Evolutionary conservation across 2,113 vertebrate genomes (phyloP), one percentile per base, ranked within the genome.

Genomic region (Megalops atlanticus): DNA sequence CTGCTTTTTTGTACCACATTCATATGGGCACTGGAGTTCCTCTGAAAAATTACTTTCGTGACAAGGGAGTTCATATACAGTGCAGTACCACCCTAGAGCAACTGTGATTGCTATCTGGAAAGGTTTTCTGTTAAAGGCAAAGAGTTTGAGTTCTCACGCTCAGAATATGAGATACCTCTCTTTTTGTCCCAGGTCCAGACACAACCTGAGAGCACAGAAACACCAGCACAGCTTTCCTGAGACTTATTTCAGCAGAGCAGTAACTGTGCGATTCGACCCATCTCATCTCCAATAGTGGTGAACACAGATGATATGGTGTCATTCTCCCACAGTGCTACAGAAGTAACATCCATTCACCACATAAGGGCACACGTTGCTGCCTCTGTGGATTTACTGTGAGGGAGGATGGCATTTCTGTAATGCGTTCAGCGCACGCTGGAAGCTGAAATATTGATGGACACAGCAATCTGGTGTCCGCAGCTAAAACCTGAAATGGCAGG

Each of bases 381-480:
- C 24, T 27, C 12, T 64, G 58, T 2, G 58, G n/a, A 15, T 49
- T n/a, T 11, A 24, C 58, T 64, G 8, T 64, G 24, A 64, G 31
- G 58, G 58, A 64, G 31, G 58, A 24, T 27, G n/a, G 58, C 24
- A 31, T 21, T 64, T 64, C n/a, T 31, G 58, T 64, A 64, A 64
- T 31, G 58, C 58, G 24, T 64, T 64, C 12, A n/a, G 58, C 11
- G n/a, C 58, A 11, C 52, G 52, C 52, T 3, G 52, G 3, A 14
- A 27, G 14, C 69, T 71, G 69, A 71, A 71, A 71, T 71, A 71
- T 36, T 71, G 69, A 71, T 71, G 69, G 31, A 38, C 69, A 1
- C 14, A 16, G 64, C 64, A 69, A 69, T 69, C 64, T 69, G n/a
- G 64, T 27, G 64, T 33, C 64, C 31, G 64, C 14, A 10, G 31